Percentiles rank a stretch among this genome's conserved stretches.
Conservation (phyloP, 2,797 vertebrate genomes). For the Meriones psammophilus region DNA sequence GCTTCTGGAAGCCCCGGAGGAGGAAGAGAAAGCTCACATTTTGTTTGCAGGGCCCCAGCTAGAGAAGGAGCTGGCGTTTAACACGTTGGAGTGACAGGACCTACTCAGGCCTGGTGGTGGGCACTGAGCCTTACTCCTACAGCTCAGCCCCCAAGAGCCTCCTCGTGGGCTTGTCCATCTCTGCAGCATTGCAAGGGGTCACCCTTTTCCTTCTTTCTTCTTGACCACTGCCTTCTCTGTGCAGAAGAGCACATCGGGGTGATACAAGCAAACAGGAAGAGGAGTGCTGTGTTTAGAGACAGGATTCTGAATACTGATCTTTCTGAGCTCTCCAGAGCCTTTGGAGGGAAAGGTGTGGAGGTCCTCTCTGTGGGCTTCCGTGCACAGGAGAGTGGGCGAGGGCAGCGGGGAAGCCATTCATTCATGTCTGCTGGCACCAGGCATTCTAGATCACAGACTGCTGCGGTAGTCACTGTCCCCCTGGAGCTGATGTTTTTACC, state of each 20-base stretch:
- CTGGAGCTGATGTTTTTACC: conserved; percentile 22
- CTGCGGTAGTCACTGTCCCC: background rate
- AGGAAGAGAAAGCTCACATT: background rate
- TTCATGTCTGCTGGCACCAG: background rate
- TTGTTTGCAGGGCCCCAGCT: background rate
- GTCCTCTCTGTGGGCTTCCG: background rate
- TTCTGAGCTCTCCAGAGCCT: background rate
- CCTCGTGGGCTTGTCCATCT: background rate
- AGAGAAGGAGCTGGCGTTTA: background rate
- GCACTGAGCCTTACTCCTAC: background rate
- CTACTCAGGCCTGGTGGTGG: background rate
- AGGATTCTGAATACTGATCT: conserved; percentile 7
- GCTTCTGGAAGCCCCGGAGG: background rate
- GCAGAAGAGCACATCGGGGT: background rate
- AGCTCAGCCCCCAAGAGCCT: background rate
- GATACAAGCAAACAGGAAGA: background rate
- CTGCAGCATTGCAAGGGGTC: background rate
- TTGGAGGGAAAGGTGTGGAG: background rate
- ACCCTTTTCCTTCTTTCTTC: background rate
- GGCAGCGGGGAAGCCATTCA: background rate
- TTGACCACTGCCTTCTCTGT: accelerated
- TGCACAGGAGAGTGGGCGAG: background rate
- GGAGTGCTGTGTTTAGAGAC: conserved; percentile 21
- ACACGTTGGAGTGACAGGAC: background rate
- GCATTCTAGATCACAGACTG: background rate